Base-by-base conservation (phyloP, 2,888 invertebrate genomes). In the Agonum fuliginosum region DNA sequence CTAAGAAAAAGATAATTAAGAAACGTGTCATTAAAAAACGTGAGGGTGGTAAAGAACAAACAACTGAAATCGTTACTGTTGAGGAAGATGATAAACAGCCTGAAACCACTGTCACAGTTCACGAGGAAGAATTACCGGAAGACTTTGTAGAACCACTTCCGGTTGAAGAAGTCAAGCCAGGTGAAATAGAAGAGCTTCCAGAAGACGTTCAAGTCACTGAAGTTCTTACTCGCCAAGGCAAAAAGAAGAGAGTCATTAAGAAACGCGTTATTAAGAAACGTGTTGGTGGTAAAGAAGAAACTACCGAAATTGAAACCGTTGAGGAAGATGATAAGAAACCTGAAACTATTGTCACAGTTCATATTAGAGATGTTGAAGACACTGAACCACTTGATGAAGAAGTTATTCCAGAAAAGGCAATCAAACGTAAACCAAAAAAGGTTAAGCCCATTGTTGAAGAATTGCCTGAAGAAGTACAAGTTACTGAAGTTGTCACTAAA, bases 41-140 rank as follows among this genome's bases (percentile, higher is more conserved):
- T 6, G 82, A 83, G 30, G 84, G 83, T 43, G 83, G 84, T 0
- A 83, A 84, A 79, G 82, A 84, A 79, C 86, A 88, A 79, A 81
- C 86, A 3, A 83, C 87, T 4, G 87, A 88, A 83, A 85, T 87
- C 78, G 80, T 86, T 1, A 87, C 83, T 79, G 82, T 84, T 27
- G 80, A 84, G 65, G 84, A 85, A 78, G 88, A 83, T 78, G 86
- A 84, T 46, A 86, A 84, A 81, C 84, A 87, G 83, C 86, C 88
- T 54, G 80, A 89, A 79, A 87, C 86, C 79, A 86, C 87, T 78
- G 86, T 89, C 17, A 83, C 84, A 24, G 82, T 85, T 75, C 84
- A 84, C 79, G 84, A 85, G 34, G 83, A 81, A n/a, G 83, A 85
- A 65, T 80, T 82, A 5, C 86, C 87, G 0, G 83, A 84, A 6